Base-by-base conservation (phyloP, 2,888 invertebrate species). In the Orchesella flavescens region DNA sequence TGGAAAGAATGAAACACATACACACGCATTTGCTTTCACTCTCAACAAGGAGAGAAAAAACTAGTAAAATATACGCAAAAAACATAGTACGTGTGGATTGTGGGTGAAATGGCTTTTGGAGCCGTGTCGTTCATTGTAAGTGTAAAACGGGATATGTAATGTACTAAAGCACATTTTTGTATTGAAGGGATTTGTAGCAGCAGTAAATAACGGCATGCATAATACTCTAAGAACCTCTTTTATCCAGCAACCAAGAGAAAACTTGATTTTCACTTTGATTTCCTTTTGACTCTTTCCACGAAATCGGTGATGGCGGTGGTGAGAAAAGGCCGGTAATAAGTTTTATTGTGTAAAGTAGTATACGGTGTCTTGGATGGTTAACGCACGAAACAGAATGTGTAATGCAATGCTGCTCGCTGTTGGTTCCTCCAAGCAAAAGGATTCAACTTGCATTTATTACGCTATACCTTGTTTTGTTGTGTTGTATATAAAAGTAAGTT, bases 181-280 rank as follows among this genome's bases (percentile, higher is more conserved):
- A 34, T 34, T 34, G 34, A 7, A 34, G 34, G 34, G 34, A 34
- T 34, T 34, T 34, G 34, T 34, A 24, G 19, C n/a, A 23, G 66
- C 46, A n/a, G 66, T 66, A 44, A 66, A 66, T 66, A 66, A 66
- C 21, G 9, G 10, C 4, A 34, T 34, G 66, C 34, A 66, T 44
- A 66, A 66, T 66, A 19, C 17, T 34, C 34, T 34, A 7, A 34
- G 7, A 66, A 10, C 66, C 44, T 66, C 43, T 66, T 66, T 13
- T 44, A 66, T 19, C 19, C 17, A 46, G 13, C 10, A 53, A 53
- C 15, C 53, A 53, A 17, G 53, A 53, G 53, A 59, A 44, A 66
- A 66, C 66, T 43, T 43, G 66, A 66, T 66, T 66, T 63, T 66
- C 21, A 44, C 66, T n/a, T 23, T 66, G 66, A 66, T 66, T 66